Evolutionary conservation across 2,888 invertebrate species (phyloP).

Genomic region (Plutella xylostella): DNA sequence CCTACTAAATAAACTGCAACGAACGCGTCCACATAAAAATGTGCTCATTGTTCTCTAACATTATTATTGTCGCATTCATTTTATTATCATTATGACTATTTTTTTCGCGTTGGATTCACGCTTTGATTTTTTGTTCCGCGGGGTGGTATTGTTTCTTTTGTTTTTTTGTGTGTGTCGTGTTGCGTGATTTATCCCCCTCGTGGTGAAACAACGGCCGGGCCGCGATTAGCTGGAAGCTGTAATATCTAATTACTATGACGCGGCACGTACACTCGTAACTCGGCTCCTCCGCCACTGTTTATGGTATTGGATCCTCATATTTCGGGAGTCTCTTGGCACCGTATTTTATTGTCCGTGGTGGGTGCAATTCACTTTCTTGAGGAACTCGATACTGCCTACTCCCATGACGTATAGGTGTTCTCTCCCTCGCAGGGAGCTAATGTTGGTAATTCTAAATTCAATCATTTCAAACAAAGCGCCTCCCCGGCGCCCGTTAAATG

Average conservation of each 20-base stretch:
- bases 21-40: conserved; percentile 58
- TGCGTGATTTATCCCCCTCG: conserved; percentile 64
- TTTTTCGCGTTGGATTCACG: conserved; percentile 57
- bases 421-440: conserved; percentile 49
- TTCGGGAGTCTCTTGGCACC: conserved; percentile 62
- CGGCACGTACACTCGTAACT: conserved; percentile 64
- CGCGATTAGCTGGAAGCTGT: conserved; percentile 62
- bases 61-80: conserved; percentile 62
- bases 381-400: conserved; percentile 45
- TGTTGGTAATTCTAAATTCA: conserved; percentile 63
- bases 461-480: conserved; percentile 66
- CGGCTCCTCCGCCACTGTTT: conserved; percentile 65
- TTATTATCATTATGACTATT: conserved; percentile 65
- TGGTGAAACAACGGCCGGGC: conserved; percentile 67
- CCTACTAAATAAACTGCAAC: no score
- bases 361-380: conserved; percentile 38
- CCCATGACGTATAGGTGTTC: conserved; percentile 26
- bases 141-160: conserved; percentile 61
- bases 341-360: conserved; percentile 53
- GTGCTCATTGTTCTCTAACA: conserved; percentile 55
- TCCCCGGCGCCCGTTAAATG: conserved; percentile 63
- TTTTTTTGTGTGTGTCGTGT: conserved; percentile 51
- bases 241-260: conserved; percentile 69
- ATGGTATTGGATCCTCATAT: conserved; percentile 68
- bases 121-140: conserved; percentile 63